Evolutionary conservation across 2,113 vertebrate species (phyloP).

Genomic region (Tragelaphus scriptus): DNA sequence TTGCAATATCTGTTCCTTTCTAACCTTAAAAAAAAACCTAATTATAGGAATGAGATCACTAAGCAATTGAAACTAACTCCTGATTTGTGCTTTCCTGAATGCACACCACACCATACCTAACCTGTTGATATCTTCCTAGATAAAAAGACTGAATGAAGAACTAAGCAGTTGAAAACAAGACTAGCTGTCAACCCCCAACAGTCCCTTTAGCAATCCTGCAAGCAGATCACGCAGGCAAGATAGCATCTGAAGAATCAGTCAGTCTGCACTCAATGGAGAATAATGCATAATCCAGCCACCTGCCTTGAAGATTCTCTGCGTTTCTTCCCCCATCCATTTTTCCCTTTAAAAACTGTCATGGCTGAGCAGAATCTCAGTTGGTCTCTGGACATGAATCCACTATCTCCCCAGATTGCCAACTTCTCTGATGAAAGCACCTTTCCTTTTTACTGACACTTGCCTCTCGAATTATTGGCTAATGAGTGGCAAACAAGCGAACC

Average conservation of each 20-base stretch:
- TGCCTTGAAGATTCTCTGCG: background rate
- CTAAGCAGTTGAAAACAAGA: background rate
- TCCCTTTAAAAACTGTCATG: background rate
- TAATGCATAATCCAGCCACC: background rate
- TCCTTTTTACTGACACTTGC: background rate
- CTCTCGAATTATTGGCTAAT: background rate
- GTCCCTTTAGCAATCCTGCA: background rate
- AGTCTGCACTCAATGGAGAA: background rate
- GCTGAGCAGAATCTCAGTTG: background rate
- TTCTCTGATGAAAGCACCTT: background rate
- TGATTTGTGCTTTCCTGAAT: background rate
- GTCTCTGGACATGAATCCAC: background rate
- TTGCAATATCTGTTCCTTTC: background rate
- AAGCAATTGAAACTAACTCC: background rate
- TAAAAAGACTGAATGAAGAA: background rate
- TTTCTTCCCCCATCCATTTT: background rate
- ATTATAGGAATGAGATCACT: background rate
- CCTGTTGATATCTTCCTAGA: background rate
- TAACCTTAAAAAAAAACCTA: background rate
- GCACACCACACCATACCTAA: background rate
- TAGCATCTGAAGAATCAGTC: background rate
- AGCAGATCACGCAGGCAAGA: background rate
- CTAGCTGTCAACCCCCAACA: background rate
- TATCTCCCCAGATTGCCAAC: background rate
- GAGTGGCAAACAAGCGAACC: background rate